Conservation (phyloP, 2,113 vertebrate species). For the Mastomys natalensis region DNA sequence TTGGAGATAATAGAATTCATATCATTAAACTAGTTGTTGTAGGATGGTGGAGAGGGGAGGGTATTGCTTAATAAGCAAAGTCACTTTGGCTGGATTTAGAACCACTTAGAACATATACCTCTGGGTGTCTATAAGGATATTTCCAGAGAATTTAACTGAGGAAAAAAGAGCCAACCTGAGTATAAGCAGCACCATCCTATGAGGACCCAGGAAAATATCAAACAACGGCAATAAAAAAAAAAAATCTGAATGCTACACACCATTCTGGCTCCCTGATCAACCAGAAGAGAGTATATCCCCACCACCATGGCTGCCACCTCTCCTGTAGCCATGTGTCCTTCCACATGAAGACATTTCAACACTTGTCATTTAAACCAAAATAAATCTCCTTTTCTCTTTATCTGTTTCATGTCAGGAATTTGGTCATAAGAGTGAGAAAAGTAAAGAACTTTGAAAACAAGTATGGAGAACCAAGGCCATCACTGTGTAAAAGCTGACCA, state of each 20-base stretch:
- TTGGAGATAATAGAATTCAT: not conserved
- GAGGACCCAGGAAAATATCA: not conserved
- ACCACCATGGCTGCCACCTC: not conserved
- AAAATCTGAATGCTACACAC: not conserved
- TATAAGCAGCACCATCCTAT: not conserved
- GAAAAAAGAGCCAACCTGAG: not conserved
- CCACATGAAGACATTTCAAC: not conserved
- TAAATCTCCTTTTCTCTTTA: not conserved
- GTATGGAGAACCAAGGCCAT: not conserved
- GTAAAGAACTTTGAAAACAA: not conserved
- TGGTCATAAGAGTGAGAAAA: not conserved
- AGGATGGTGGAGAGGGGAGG: not conserved
- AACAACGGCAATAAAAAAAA: not conserved
- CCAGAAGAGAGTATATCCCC: too few species aligned
- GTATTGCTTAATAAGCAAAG: too few species aligned
- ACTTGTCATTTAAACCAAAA: too few species aligned
- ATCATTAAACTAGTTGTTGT: slow-evolving; percentile 14
- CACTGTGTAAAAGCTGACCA: not conserved
- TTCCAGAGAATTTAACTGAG: not conserved
- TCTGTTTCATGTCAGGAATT: not conserved
- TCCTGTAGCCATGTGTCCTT: not conserved
- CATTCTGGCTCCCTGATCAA: not conserved
- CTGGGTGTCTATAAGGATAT: not conserved
- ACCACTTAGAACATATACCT: not conserved
- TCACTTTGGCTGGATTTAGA: not conserved